Evolutionary conservation across 2,888 invertebrate species (phyloP).

Genomic region (Drosophila greeni): DNA sequence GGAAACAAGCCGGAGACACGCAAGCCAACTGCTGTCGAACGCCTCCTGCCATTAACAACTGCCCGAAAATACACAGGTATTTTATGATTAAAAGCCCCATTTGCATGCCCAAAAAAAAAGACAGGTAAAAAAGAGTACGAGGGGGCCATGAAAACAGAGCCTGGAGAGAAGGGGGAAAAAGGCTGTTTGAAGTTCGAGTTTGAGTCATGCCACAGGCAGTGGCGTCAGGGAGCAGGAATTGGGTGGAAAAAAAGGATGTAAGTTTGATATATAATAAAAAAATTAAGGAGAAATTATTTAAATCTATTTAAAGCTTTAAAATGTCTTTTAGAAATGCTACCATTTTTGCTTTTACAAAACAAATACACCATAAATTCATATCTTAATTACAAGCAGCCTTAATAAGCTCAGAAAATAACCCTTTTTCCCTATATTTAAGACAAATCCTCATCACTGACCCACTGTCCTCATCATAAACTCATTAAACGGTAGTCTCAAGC

Average conservation of each 20-base stretch:
- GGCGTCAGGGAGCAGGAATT: slow-evolving; percentile 26
- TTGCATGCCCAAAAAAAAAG: slow-evolving; percentile 46
- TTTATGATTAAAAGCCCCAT: slow-evolving; percentile 65
- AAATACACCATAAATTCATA: too few species aligned
- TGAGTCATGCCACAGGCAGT: slow-evolving; percentile 31
- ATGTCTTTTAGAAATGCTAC: too few species aligned
- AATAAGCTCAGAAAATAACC: too few species aligned
- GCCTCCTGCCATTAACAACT: slow-evolving; percentile 67
- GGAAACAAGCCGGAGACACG: slow-evolving; percentile 60
- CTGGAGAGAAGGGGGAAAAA: slow-evolving; percentile 4
- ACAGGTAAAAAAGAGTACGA: background rate
- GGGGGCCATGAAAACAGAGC: background rate
- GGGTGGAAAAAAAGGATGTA: background rate
- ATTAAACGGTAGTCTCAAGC: too few species aligned
- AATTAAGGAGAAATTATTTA: background rate
- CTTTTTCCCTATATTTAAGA: too few species aligned
- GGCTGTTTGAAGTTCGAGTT: slow-evolving; percentile 46
- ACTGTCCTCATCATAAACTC: too few species aligned
- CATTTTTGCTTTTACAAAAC: too few species aligned
- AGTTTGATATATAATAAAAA: background rate
- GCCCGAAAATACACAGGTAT: slow-evolving; percentile 65
- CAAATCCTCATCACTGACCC: too few species aligned
- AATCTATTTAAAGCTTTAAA: too few species aligned
- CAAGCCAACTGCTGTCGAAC: slow-evolving; percentile 41
- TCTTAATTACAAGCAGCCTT: too few species aligned